Evolutionary conservation across 1,140 invertebrate genomes (phyloP).

Genomic region (honey bee (Apis mellifera)): Amel_HAv3.1 CM009932.2:10108501-10109000

Average conservation of each 20-base stretch:
- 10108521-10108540: too few species aligned
- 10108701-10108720: conserved; percentile 35
- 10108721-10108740: neutral
- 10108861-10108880: conserved; percentile 40
- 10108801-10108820: conserved; percentile 2
- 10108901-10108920: conserved; percentile 13
- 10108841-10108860: conserved; percentile 23
- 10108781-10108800: neutral
- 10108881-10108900: conserved; percentile 41
- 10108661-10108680: conserved; percentile 43
- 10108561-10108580: neutral
- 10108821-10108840: conserved; percentile 11
- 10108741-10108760: neutral
- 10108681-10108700: conserved; percentile 50
- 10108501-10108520: too few species aligned
- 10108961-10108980: neutral
- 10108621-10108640: neutral
- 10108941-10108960: conserved; percentile 53
- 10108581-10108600: neutral
- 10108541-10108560: too few species aligned
- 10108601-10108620: neutral
- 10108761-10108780: neutral
- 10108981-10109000: conserved; percentile 53
- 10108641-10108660: conserved; percentile 15
- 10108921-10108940: conserved; percentile 43